A percentile compares a stretch with the other conserved stretches of the same genome.
These are phyloP conservation scores for Apus apus DNA, from an alignment of 2,113 vertebrate genomes.

Conservation along the genomic window DNA sequence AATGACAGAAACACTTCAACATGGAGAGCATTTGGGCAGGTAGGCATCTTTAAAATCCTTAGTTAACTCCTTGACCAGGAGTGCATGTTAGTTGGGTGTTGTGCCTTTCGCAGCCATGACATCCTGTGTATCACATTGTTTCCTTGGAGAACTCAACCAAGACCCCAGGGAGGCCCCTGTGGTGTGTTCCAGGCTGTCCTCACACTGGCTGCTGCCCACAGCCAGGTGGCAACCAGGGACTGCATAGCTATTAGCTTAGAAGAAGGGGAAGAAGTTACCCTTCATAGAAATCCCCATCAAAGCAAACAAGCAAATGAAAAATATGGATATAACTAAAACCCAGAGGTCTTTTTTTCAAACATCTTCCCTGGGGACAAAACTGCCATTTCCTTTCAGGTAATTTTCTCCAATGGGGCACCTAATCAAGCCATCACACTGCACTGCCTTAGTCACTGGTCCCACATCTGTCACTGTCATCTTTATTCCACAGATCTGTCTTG, in stretches of 20 bases:
- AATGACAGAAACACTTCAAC: not conserved
- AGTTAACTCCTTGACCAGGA: not conserved
- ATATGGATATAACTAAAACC: not conserved
- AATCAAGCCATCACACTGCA: not conserved
- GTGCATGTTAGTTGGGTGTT: fast-evolving
- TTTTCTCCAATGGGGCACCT: not conserved
- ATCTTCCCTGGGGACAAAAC: not conserved
- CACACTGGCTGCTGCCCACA: fast-evolving
- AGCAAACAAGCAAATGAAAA: not conserved
- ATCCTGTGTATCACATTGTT: fast-evolving
- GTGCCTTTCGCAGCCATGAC: not conserved
- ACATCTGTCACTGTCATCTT: fast-evolving
- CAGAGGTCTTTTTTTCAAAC: not conserved
- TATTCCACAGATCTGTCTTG: fast-evolving
- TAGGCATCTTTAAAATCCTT: not conserved
- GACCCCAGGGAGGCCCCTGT: fast-evolving
- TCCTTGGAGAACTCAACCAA: not conserved
- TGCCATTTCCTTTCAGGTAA: not conserved
- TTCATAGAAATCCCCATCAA: not conserved
- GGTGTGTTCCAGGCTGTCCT: fast-evolving
- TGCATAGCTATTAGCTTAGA: not conserved
- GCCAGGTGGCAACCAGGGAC: not conserved
- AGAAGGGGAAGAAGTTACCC: not conserved
- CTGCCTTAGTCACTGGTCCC: not conserved
- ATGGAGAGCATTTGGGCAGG: fast-evolving